Base-by-base conservation (phyloP, 1,140 invertebrate species). In the Oncopodura yosiiana region DNA sequence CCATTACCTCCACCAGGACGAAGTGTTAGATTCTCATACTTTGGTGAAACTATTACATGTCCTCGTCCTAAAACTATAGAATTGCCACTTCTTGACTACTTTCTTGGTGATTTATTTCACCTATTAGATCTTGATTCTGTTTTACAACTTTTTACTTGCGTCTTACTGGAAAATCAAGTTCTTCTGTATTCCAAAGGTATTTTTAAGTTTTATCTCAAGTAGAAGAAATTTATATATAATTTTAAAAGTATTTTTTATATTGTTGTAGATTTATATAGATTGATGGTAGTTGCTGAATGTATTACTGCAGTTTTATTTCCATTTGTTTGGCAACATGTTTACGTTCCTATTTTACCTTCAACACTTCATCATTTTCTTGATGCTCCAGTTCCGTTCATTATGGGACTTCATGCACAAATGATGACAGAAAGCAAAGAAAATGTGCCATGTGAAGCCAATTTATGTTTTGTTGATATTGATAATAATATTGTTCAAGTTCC, bases 321-420 rank as follows among this genome's bases (percentile, higher is more conserved):
- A 0, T 99, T 98, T 69, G 75, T 81, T 5, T 99, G 96, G 95
- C 91, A 94, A 49, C 93, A 99, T 71, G 94, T 98, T 0, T 99
- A 99, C 73, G 95, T 98, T 23, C 96, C 96, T 4, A 98, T 99
- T 66, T 74, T 99, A 58, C 95, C 95, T 2, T 84, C 91, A 19
- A 90, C 91, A 16, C 75, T 98, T 41, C 83, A 91, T 64, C 92
- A 97, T 68, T 99, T 99, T 73, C 76, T 99, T 12, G 95, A 99
- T 75, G 95, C 96, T 11, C 96, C 96, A 0, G 94, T 99, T 26
- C 95, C 96, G 16, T 99, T 94, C 71, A 84, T 99, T 49, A 99
- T 99, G 94, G 95, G 95, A 11, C 63, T 81, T n/a, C 78, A 80
- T 62, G 65, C 65, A 18, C 53, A 55, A n/a, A 43, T 50, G 1